A percentile compares a stretch with the other conserved stretches of the same genome.
phyloP scores from a whole-genome alignment of 2,888 invertebrate genomes.

The Nephrotoma guestfalica region DNA sequence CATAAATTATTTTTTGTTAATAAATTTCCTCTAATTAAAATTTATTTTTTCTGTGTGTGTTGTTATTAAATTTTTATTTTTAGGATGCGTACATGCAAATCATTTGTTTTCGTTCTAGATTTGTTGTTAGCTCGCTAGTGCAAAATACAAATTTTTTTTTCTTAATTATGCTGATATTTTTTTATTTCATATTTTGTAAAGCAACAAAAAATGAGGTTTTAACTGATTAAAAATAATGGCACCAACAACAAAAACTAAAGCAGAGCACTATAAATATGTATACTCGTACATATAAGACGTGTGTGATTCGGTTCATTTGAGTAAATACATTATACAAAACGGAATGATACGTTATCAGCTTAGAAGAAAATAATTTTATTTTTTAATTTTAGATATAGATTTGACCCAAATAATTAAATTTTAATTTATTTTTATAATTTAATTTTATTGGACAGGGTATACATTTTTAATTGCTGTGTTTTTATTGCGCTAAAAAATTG shows the following conservation, averaged over 20 bases:
- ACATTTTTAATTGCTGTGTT: neutral
- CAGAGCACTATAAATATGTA: neutral
- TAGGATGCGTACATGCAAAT: neutral
- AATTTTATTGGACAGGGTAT: neutral
- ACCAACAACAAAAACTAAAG: neutral
- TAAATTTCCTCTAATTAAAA: neutral
- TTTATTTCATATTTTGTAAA: neutral
- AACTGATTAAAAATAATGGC: neutral
- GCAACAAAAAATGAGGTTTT: neutral
- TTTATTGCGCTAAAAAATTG: neutral
- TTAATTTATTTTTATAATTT: neutral
- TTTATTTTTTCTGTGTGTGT: neutral
- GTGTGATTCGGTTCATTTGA: neutral
- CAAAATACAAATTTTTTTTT: neutral
- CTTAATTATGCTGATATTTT: neutral
- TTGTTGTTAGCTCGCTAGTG: neutral
- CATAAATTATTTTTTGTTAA: neutral
- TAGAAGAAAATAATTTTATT: neutral
- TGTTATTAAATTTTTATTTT: neutral
- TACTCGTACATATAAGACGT: neutral
- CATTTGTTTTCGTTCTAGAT: neutral
- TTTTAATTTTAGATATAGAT: neutral
- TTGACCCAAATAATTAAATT: neutral
- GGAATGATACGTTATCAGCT: neutral
- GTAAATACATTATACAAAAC: neutral